Base-by-base conservation (phyloP, 2,113 vertebrate genomes). In the Gallinago jamesoni region DNA sequence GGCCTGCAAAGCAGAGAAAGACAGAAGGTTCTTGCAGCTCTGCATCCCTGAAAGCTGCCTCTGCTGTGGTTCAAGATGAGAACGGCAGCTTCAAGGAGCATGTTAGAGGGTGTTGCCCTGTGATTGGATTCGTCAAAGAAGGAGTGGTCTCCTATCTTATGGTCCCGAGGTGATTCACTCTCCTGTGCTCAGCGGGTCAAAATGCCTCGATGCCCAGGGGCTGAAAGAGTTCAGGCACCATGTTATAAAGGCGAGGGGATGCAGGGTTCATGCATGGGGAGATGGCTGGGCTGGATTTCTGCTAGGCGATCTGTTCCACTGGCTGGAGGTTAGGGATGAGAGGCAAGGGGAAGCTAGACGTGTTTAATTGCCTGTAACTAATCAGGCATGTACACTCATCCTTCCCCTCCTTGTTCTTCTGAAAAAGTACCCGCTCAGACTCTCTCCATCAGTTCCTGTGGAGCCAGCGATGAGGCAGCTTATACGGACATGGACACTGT, bases 291-390 rank as follows among this genome's bases (percentile, higher is more conserved):
- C 89, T 86, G 89, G 73, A 43, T 79, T 91, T 84, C 89, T 96
- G 56, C 73, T 64, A 43, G 62, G 43, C 1, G 9, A 90, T 57
- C 68, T 84, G 93, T 87, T 96, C 93, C 81, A 37, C 87, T 94
- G 91, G 89, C 84, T 96, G 93, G 89, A 96, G 87, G 93, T 95
- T 97, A 95, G 89, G 74, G 89, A 95, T 95, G 96, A 97, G 96
- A 93, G 88, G 91, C 91, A 84, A 87, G 66, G 95, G 94, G 84
- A 93, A 96, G 76, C 87, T 91, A 91, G 96, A 95, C 18, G 0
- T 93, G 96, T 78, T 96, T 94, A 94, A 96, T 94, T 95, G 92
- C 92, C 94, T 95, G 94, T 96, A 90, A 96, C 96, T 96, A 96
- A 96, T 95, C 90, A 97, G 90, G 92, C 91, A 93, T 82, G 86